These are phyloP conservation scores for Macrotrachela quadricornifera DNA, from an alignment of 1,140 invertebrate genomes.

Conservation along the genomic window DNA sequence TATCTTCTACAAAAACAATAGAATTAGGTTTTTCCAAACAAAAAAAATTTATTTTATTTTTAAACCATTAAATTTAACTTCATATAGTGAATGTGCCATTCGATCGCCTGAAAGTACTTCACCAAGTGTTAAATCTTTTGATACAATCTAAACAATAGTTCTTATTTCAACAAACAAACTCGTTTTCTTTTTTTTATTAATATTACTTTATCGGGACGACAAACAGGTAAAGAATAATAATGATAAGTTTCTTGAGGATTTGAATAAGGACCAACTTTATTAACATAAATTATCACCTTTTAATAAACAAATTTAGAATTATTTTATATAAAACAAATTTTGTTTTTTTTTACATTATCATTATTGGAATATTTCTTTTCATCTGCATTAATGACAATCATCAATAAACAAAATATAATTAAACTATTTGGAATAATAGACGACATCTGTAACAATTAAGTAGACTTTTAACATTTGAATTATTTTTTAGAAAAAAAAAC, in stretches of 20 bases:
- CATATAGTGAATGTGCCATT: constrained; percentile 35
- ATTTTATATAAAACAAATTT: not conserved
- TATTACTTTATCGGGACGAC: constrained; percentile 32
- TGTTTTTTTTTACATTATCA: too few relatives aligned
- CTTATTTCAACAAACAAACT: not conserved
- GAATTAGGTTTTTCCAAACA: constrained; percentile 13
- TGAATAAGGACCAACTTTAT: constrained; percentile 39
- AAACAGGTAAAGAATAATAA: constrained; percentile 36
- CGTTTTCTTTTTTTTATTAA: not conserved
- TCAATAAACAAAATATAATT: too few relatives aligned
- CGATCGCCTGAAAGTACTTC: constrained; percentile 37
- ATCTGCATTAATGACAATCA: too few relatives aligned
- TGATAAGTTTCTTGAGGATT: constrained; percentile 39
- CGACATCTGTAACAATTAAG: too few relatives aligned
- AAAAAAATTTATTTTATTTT: constrained; percentile 12
- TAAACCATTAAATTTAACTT: constrained; percentile 31
- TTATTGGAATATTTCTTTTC: too few relatives aligned
- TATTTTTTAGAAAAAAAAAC: too few relatives aligned
- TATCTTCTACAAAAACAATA: constrained; percentile 12
- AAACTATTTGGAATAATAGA: too few relatives aligned
- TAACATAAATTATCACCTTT: constrained; percentile 33
- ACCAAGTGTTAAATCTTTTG: constrained; percentile 34
- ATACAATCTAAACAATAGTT: constrained; percentile 30
- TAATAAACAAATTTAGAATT: constrained; percentile 5
- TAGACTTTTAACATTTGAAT: too few relatives aligned